Evolutionary conservation across 2,888 invertebrate genomes (phyloP), one percentile per base, ranked within the genome.

Genomic region (Chymomyza procnemis): DNA sequence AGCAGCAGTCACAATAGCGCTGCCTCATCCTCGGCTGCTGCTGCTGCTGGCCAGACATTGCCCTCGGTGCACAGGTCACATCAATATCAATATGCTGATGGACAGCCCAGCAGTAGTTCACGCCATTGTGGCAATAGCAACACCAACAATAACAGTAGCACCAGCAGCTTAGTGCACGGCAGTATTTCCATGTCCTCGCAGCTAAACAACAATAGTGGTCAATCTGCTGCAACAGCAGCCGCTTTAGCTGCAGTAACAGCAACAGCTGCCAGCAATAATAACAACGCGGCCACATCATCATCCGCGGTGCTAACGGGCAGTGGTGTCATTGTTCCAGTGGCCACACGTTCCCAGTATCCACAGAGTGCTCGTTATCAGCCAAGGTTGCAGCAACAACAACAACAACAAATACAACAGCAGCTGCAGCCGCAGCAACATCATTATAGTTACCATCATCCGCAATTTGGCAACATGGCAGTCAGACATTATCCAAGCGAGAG

Each of bases 401-500:
- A 75, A 58, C 68, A 72, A 52, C 72, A 68, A n/a, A n/a, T n/a
- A 21, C 78, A 79, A 6, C 76, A 74, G 34, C 66, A 59, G n/a
- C 76, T 71, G n/a, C 72, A 67, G 14, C 67, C 80, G 61, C 76
- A 79, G 63, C 72, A 79, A 46, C 82, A 88, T 76, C 80, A 85
- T 68, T 79, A 79, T 8, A 84, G 74, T 68, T 90, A 90, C 71
- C 90, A 90, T 74, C 90, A 90, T 80, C 90, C 90, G 21, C 90
- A 90, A 59, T 90, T 90, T 62, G 90, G 90, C 34, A 90, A 90
- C 69, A 90, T 90, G 90, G 85, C 90, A 8, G 85, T 90, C 62
- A 79, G 90, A 12, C 88, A 90, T 60, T 54, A 84, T 75, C 79
- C 78, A 16, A 56, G 30, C 56, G 56, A 30, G 30, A 30, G 18